Base-by-base conservation (phyloP, 1,140 invertebrate species). In the Caenorhabditis tropicalis region DNA sequence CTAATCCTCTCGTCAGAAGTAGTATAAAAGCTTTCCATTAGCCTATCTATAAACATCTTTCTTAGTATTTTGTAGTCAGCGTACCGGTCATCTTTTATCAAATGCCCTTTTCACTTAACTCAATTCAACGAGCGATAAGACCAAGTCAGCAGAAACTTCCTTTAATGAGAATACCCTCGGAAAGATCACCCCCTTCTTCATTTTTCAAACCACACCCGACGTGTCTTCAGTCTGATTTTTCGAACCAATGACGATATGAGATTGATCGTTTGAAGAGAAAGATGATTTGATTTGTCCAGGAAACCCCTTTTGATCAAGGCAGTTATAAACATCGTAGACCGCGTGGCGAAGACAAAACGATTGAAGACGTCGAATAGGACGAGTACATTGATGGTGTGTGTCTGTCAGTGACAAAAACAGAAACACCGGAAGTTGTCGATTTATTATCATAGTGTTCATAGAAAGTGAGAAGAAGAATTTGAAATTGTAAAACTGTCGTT, bases 261-360 rank as follows among this genome's bases (percentile, higher is more conserved):
- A 74, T 74, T 19, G 65, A 21, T 74, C 65, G 36, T 31, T 56
- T 27, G 49, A n/a, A n/a, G 6, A 51, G n/a, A 51, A 36, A 65
- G 3, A 31, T 16, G 15, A 24, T 24, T 15, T 19, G 65, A 74
- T 74, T 74, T 24, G 65, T 74, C 21, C 65, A 74, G 65, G 65
- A 74, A 74, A 74, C 65, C 65, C 65, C 65, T 74, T 74, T 74
- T 43, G 39, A 43, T 43, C 65, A 74, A 74, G n/a, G 36, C 65
- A 74, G 36, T 74, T 74, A 74, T 74, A 74, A 43, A 74, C 65
- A 74, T 74, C 65, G 65, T 43, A 74, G 65, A 74, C 65, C 65
- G 65, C 21, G 65, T 43, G 65, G 33, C 19, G 53, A 27, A 56
- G 36, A 24, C 36, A 43, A 74, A 74, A 24, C 43, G 24, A 36